These are phyloP conservation scores for Eilema griseolum DNA, from an alignment of 2,888 invertebrate genomes.

Conservation along the genomic window DNA sequence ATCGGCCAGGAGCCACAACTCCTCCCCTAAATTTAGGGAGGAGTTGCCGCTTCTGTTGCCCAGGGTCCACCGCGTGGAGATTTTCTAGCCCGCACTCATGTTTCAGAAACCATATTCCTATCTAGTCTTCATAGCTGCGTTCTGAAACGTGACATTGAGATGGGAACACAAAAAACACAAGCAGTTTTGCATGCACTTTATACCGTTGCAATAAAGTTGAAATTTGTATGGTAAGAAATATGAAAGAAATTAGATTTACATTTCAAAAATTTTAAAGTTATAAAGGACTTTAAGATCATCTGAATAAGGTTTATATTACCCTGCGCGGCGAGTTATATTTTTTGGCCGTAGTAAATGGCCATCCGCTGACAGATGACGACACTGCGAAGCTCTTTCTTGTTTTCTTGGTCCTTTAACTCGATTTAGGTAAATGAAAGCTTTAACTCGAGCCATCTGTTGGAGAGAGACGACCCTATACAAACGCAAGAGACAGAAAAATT, in stretches of 20 bases:
- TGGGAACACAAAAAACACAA: constrained; percentile 49
- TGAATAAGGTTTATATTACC: constrained; percentile 48
- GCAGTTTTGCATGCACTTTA: constrained; percentile 32
- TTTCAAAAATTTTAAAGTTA: constrained; percentile 27
- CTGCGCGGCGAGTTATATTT: constrained; percentile 37
- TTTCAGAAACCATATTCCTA: constrained; percentile 69
- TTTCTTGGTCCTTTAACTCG: constrained; percentile 76
- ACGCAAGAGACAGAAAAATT: constrained; percentile 25
- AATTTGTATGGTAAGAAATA: constrained; percentile 30
- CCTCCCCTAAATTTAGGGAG: too few relatives aligned
- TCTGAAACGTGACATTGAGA: constrained; percentile 64
- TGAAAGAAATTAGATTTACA: constrained; percentile 23
- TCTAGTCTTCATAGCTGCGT: constrained; percentile 67
- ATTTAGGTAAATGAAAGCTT: constrained; percentile 75
- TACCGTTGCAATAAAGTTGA: constrained; percentile 25
- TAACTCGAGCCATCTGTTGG: constrained; percentile 64
- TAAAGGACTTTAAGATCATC: constrained; percentile 37
- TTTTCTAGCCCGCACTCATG: too few relatives aligned
- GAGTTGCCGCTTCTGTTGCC: too few relatives aligned
- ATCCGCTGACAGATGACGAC: constrained; percentile 77
- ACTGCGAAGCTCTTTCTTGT: constrained; percentile 75
- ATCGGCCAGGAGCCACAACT: too few relatives aligned
- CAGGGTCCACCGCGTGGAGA: too few relatives aligned
- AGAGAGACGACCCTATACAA: constrained; percentile 27
- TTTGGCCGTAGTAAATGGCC: constrained; percentile 63